Conservation (phyloP, 2,113 vertebrate genomes). For the Corythornis cristatus region DNA sequence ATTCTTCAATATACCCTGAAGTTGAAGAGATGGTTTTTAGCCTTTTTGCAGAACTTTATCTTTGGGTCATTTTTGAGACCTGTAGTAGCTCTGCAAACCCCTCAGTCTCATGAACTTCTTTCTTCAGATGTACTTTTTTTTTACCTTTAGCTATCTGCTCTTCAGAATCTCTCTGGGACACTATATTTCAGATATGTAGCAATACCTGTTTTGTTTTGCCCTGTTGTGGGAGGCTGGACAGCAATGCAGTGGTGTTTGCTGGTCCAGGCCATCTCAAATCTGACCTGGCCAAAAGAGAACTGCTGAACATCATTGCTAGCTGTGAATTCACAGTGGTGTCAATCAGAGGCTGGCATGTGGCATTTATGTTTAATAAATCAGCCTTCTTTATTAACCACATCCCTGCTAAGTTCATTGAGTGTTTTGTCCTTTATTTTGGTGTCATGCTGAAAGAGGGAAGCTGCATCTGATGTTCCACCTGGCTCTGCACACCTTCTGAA, state of each 20-base stretch:
- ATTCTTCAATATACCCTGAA: neutral
- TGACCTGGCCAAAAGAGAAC: neutral
- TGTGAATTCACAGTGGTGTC: neutral
- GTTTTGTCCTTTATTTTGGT: neutral
- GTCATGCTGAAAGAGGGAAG: neutral
- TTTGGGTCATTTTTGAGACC: neutral
- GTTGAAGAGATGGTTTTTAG: neutral
- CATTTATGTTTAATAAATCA: neutral
- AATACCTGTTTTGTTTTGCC: neutral
- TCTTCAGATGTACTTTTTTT: neutral
- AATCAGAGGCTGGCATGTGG: neutral
- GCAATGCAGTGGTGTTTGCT: neutral
- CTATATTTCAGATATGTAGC: neutral
- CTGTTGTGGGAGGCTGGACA: neutral
- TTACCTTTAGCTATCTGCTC: neutral
- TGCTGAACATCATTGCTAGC: neutral
- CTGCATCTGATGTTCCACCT: neutral
- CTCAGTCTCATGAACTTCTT: neutral
- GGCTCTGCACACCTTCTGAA: neutral
- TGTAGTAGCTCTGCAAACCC: neutral
- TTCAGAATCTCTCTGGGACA: neutral
- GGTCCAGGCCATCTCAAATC: neutral
- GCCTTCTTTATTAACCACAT: neutral
- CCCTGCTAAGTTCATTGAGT: neutral
- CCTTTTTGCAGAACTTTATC: neutral